phyloP scores from a whole-genome alignment of 2,113 vertebrate genomes.

The Leucosticte australis region DNA sequence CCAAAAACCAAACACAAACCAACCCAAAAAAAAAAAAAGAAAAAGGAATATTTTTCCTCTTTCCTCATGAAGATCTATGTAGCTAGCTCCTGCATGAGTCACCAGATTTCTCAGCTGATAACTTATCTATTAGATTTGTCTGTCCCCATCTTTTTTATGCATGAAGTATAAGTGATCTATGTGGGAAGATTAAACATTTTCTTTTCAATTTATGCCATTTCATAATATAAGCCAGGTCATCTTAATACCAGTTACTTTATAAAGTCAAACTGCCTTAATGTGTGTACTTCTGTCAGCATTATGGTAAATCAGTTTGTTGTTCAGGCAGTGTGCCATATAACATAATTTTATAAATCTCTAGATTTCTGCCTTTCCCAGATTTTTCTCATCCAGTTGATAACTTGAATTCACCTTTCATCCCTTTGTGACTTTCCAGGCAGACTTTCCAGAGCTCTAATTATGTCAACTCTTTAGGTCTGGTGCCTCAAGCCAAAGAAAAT shows the following conservation, averaged over 20 bases:
- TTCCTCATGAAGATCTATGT: background rate
- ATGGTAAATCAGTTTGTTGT: background rate
- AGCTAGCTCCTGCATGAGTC: background rate
- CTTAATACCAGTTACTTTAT: background rate
- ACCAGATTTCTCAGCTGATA: background rate
- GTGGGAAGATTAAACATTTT: background rate
- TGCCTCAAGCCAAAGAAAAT: background rate
- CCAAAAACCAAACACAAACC: background rate
- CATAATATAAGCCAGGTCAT: background rate
- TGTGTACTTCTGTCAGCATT: background rate
- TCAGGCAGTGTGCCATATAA: background rate
- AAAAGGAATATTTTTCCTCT: background rate
- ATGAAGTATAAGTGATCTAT: background rate
- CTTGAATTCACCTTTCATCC: background rate
- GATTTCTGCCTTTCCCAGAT: background rate
- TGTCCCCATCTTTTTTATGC: background rate
- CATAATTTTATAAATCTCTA: background rate
- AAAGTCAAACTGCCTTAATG: background rate
- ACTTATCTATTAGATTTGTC: background rate
- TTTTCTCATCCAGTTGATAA: background rate
- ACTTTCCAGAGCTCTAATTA: background rate
- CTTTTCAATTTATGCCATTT: background rate
- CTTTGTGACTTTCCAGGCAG: background rate
- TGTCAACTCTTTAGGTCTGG: background rate
- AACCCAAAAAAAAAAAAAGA: background rate